Base-by-base conservation (phyloP, 2,888 invertebrate genomes). In the Tiphia femorata region DNA sequence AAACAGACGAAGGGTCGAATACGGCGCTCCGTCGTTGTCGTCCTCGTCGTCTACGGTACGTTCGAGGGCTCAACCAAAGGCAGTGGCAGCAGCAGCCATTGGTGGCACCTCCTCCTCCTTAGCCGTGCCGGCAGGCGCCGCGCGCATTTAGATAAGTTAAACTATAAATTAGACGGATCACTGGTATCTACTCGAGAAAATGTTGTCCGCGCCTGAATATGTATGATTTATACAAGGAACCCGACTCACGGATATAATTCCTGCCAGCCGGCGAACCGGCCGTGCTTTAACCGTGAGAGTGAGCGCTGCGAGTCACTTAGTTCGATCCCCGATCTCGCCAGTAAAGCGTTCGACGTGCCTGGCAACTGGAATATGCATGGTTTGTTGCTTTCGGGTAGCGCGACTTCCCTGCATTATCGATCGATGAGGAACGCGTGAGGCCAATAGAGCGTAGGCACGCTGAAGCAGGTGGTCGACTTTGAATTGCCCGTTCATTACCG, bases 141-240 rank as follows among this genome's bases (percentile, higher is more conserved):
- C 70, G 72, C 76, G 79, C 78, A 78, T 80, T 81, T 78, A 78
- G 81, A 83, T 82, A 82, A 82, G 80, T 82, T 81, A 75, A 82
- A 82, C 79, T 82, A 82, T 82, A 82, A 82, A 82, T 82, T 82
- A 80, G 79, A 79, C 78, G 79, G 80, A 82, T 83, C 79, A 80
- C 78, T 77, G 76, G 78, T 79, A 78, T 77, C 77, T 81, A 78
- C 74, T 78, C 76, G 75, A 74, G 78, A 78, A 79, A 79, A 79
- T 75, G 78, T 77, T 79, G 78, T 78, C 79, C 70, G 70, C 70
- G 76, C 59, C 73, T 77, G 78, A 80, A 81, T 81, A 79, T 80
- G 77, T 73, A 80, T 81, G 80, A 81, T 81, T 82, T 77, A 78
- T 76, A 72, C 74, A 73, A 75, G 74, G 71, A 75, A 75, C 72